A percentile compares a stretch with the other conserved stretches of the same genome.
Conservation (phyloP, 2,113 vertebrate species). For the Todiramphus chloris region DNA sequence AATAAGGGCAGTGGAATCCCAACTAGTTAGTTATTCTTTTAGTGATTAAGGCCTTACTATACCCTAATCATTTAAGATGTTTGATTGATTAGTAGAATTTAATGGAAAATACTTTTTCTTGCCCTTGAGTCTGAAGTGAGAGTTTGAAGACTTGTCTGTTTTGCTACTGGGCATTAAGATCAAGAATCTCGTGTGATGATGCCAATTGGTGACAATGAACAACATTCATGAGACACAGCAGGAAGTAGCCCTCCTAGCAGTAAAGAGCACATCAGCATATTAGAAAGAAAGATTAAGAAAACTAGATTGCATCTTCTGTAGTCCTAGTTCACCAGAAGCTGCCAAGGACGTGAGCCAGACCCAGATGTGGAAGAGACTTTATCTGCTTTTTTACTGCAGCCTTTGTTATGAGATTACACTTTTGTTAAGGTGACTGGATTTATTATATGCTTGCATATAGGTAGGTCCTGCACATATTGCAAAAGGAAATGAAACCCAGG, state of each 20-base stretch:
- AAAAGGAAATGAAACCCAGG: background rate
- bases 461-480: background rate
- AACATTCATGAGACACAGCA: background rate
- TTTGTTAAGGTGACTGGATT: background rate
- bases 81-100: background rate
- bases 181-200: background rate
- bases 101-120: background rate
- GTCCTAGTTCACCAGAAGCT: background rate
- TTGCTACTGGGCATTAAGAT: background rate
- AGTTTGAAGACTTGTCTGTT: background rate
- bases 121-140: background rate
- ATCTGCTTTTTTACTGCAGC: background rate
- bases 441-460: background rate
- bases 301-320: background rate
- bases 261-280: background rate
- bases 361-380: background rate
- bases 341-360: background rate
- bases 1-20: background rate
- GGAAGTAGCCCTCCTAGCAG: background rate
- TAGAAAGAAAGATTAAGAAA: background rate
- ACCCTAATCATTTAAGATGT: background rate
- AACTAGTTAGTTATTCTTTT: background rate
- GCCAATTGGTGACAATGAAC: background rate
- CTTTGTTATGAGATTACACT: no score
- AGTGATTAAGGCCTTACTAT: background rate